A percentile compares a stretch with the other conserved stretches of the same genome.
phyloP scores from a whole-genome alignment of 2,888 invertebrate genomes.

The Zaprionus bogoriensis region DNA sequence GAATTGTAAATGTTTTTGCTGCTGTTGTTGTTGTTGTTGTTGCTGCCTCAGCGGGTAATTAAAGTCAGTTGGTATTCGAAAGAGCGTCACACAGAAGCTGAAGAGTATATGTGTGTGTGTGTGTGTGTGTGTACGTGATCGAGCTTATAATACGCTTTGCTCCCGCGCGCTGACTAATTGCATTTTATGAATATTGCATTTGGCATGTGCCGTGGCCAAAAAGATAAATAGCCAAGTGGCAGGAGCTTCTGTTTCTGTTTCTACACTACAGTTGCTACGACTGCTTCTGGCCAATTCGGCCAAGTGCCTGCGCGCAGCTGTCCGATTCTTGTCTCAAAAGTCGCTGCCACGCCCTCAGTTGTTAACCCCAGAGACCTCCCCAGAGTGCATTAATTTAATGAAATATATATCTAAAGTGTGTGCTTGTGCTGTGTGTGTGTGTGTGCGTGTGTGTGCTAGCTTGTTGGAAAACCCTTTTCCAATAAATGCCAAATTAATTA shows the following conservation, averaged over 20 bases:
- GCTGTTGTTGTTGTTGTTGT: background rate
- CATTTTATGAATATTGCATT: conserved; percentile 69
- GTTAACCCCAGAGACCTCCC: conserved; percentile 34
- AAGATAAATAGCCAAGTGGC: conserved; percentile 52
- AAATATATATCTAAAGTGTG: conserved; percentile 37
- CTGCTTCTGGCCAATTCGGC: conserved; percentile 1
- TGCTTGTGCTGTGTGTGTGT: background rate
- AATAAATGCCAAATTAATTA: conserved; percentile 79
- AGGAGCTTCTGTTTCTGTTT: too few relatives aligned
- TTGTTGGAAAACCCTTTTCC: conserved; percentile 64
- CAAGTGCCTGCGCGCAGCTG: conserved; percentile 41
- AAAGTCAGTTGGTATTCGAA: conserved; percentile 40
- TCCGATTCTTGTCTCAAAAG: conserved; percentile 49
- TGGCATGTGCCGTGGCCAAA: conserved; percentile 25
- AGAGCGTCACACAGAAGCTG: conserved; percentile 37
- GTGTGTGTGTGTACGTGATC: conserved; percentile 7
- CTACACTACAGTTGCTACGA: background rate
- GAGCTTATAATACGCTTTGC: conserved; percentile 30
- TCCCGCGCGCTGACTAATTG: conserved; percentile 63
- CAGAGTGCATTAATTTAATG: conserved; percentile 73
- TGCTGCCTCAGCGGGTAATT: conserved; percentile 35
- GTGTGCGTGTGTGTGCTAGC: conserved; percentile 16
- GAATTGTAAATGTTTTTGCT: conserved; percentile 67
- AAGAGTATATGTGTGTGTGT: too few relatives aligned
- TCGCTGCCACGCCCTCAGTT: conserved; percentile 34